phyloP scores from a whole-genome alignment of 1,140 invertebrate genomes.

The Pseudobourletiella spinata region DNA sequence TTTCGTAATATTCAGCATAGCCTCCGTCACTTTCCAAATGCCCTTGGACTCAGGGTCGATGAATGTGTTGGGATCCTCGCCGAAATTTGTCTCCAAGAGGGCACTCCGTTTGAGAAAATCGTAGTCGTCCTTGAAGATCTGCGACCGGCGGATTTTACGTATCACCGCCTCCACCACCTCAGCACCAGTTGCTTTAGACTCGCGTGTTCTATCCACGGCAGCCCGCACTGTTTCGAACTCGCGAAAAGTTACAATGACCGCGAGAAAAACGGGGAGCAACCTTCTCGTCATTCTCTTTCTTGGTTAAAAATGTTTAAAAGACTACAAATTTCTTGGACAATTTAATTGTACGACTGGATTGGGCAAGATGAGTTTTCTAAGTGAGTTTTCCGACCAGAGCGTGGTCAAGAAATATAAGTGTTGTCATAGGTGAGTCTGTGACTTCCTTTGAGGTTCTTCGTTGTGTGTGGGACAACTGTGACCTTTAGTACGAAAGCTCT shows the following conservation, averaged over 20 bases:
- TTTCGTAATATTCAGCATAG: background rate
- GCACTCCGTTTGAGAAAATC: slow-evolving; percentile 10
- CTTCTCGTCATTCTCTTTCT: too few relatives aligned
- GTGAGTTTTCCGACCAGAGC: too few relatives aligned
- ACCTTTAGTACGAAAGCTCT: too few relatives aligned
- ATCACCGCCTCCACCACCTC: slow-evolving; percentile 20
- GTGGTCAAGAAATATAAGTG: too few relatives aligned
- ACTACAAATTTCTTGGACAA: too few relatives aligned
- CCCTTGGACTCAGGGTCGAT: background rate
- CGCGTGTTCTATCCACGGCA: slow-evolving; percentile 12
- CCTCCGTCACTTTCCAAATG: slow-evolving; percentile 13
- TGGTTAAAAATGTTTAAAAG: too few relatives aligned
- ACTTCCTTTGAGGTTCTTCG: too few relatives aligned
- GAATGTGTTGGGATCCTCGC: background rate
- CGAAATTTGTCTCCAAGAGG: slow-evolving; percentile 14
- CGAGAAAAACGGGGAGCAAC: too few relatives aligned
- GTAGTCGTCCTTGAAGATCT: slow-evolving; percentile 36
- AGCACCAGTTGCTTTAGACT: background rate
- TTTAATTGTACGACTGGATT: too few relatives aligned
- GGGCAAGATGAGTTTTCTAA: too few relatives aligned
- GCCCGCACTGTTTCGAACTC: background rate
- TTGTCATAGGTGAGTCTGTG: too few relatives aligned
- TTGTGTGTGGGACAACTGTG: too few relatives aligned
- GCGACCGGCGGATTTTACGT: background rate
- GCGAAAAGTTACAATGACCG: background rate